Conservation (phyloP, 1,140 invertebrate genomes). For the Chrysomallon squamiferum region DNA sequence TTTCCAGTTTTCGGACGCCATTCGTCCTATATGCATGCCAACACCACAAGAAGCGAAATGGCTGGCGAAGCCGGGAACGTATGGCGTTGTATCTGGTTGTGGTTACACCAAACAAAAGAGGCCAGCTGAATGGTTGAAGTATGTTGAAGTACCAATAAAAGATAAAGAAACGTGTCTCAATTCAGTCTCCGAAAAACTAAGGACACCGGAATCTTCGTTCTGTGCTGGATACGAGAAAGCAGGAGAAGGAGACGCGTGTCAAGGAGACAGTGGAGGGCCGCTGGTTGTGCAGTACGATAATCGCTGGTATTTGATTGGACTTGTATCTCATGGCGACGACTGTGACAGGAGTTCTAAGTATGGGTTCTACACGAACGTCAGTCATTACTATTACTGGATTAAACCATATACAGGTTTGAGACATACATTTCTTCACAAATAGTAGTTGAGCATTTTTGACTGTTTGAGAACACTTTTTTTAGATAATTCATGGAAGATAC, state of each 20-base stretch:
- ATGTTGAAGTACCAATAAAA: neutral
- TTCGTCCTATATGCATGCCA: neutral
- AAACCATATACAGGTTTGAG: neutral
- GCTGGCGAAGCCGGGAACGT: neutral
- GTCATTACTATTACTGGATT: neutral
- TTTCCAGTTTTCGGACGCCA: neutral
- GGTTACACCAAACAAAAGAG: neutral
- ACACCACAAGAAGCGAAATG: neutral
- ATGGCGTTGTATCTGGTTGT: neutral
- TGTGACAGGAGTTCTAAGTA: constrained; percentile 14
- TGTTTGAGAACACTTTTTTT: too few species aligned
- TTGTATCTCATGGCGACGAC: constrained; percentile 36
- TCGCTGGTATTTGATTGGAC: constrained; percentile 26
- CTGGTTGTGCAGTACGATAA: constrained; percentile 14
- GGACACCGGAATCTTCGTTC: constrained; percentile 42
- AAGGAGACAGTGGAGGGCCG: constrained; percentile 61
- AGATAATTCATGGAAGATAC: too few species aligned
- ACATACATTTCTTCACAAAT: neutral
- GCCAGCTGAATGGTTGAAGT: neutral
- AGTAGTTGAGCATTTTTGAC: too few species aligned
- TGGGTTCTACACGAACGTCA: constrained; percentile 36
- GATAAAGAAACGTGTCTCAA: neutral
- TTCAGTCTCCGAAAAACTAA: neutral
- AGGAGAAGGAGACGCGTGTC: constrained; percentile 70
- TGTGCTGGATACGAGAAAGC: constrained; percentile 68